Conservation (phyloP, 2,797 vertebrate species). For the Myotis daubentonii region DNA sequence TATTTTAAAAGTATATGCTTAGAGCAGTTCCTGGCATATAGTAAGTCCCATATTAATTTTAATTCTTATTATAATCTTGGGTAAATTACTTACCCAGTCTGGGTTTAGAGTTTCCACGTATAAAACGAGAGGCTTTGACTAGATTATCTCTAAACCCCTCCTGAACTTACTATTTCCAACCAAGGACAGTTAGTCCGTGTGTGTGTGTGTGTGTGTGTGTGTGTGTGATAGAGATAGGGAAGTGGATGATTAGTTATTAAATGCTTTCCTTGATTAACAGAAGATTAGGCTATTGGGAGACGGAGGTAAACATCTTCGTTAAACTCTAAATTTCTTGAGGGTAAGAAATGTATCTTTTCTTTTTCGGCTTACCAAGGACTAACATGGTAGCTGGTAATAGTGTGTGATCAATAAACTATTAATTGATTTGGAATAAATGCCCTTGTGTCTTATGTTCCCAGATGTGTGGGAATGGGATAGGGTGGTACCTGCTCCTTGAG, state of each 20-base stretch:
- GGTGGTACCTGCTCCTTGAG: not conserved
- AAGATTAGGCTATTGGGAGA: not conserved
- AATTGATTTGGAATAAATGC: not conserved
- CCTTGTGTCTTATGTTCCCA: not conserved
- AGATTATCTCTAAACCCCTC: not conserved
- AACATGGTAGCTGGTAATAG: not conserved
- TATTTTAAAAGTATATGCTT: not conserved
- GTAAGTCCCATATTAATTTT: not conserved
- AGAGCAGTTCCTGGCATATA: not conserved
- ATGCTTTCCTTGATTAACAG: not conserved
- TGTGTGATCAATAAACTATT: not conserved
- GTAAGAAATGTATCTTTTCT: not conserved
- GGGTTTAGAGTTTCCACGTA: slow-evolving; percentile 1
- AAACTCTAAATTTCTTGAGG: not conserved
- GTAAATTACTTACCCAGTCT: not conserved
- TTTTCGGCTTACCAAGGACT: not conserved
- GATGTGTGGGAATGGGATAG: not conserved
- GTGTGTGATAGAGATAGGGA: not conserved
- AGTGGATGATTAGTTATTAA: not conserved
- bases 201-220: not conserved
- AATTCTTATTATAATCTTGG: not conserved
- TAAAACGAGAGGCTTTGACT: not conserved
- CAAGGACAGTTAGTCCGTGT: not conserved
- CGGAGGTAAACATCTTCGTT: not conserved
- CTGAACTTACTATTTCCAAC: slow-evolving; percentile 2